These are phyloP conservation scores for Meta bourneti DNA, from an alignment of 2,888 invertebrate species.

Conservation along the genomic window DNA sequence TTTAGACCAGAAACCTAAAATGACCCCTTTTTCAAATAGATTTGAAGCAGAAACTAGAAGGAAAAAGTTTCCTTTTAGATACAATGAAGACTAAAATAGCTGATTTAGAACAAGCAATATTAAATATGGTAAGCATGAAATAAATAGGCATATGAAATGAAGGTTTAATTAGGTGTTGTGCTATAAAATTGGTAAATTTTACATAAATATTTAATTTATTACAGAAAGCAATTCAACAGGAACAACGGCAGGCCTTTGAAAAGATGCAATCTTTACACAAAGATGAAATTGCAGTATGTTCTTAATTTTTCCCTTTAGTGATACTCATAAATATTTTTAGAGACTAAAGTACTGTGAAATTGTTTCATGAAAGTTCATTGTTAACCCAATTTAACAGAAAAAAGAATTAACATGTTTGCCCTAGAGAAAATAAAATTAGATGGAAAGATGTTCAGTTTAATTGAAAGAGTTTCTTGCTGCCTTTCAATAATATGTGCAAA, in stretches of 20 bases:
- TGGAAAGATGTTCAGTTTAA: too few species aligned
- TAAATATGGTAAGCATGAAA: conserved; percentile 32
- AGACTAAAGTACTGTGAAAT: background rate
- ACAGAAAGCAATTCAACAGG: conserved; percentile 45
- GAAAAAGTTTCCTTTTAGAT: conserved; percentile 35
- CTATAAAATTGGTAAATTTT: background rate
- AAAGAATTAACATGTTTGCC: too few species aligned
- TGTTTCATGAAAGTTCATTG: too few species aligned
- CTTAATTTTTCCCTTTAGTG: background rate
- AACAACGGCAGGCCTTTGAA: conserved; percentile 55
- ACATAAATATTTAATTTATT: background rate
- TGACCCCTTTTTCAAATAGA: background rate
- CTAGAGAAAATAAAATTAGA: too few species aligned
- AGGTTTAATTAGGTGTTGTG: background rate
- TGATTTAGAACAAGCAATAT: conserved; percentile 30
- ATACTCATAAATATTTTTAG: background rate
- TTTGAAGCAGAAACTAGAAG: conserved; percentile 61
- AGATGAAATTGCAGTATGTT: conserved; percentile 59
- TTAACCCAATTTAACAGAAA: too few species aligned
- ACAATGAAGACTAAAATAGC: conserved; percentile 9
- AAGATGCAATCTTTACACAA: conserved; percentile 49
- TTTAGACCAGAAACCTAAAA: background rate
- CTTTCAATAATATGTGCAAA: too few species aligned
- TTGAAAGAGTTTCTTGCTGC: too few species aligned
- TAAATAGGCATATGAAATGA: background rate